These are phyloP conservation scores for Atta cephalotes DNA, from an alignment of 1,140 invertebrate genomes.

Conservation along the genomic window DNA sequence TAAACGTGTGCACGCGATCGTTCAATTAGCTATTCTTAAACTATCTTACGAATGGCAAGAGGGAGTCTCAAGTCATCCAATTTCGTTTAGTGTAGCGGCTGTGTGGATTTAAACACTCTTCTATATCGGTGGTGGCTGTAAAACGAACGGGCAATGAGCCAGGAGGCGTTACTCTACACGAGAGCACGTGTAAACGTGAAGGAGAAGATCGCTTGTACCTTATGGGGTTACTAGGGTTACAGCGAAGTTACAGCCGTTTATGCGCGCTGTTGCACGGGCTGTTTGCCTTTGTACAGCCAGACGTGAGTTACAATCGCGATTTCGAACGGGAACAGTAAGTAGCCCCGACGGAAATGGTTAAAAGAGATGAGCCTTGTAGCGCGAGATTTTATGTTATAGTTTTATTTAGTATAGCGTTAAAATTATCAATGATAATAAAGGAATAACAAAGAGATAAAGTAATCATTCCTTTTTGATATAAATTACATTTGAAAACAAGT, in stretches of 20 bases:
- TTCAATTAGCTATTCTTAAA: slow-evolving; percentile 78
- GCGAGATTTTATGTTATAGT: background rate
- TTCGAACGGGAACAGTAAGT: slow-evolving; percentile 17
- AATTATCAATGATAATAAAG: background rate
- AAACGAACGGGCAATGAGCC: slow-evolving; percentile 76
- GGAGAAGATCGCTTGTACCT: slow-evolving; percentile 47
- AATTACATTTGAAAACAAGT: background rate
- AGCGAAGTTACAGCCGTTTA: slow-evolving; percentile 58
- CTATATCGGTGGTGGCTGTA: slow-evolving; percentile 69
- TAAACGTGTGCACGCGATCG: slow-evolving; percentile 47
- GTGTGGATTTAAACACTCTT: slow-evolving; percentile 74
- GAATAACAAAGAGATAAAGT: background rate
- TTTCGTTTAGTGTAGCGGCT: slow-evolving; percentile 64
- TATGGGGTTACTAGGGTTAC: slow-evolving; percentile 61
- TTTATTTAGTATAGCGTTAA: background rate
- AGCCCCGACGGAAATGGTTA: slow-evolving; percentile 14
- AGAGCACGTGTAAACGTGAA: slow-evolving; percentile 46
- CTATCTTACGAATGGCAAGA: slow-evolving; percentile 10
- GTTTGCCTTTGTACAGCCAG: slow-evolving; percentile 53
- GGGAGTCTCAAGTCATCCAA: slow-evolving; percentile 46
- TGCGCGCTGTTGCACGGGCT: slow-evolving; percentile 50
- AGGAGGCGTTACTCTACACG: slow-evolving; percentile 62
- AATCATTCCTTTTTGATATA: background rate
- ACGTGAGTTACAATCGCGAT: slow-evolving; percentile 35
- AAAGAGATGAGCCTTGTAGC: background rate